A percentile compares a stretch with the other conserved stretches of the same genome.
phyloP scores from a whole-genome alignment of 1,140 invertebrate species.

The Nasonia longicornis region DNA sequence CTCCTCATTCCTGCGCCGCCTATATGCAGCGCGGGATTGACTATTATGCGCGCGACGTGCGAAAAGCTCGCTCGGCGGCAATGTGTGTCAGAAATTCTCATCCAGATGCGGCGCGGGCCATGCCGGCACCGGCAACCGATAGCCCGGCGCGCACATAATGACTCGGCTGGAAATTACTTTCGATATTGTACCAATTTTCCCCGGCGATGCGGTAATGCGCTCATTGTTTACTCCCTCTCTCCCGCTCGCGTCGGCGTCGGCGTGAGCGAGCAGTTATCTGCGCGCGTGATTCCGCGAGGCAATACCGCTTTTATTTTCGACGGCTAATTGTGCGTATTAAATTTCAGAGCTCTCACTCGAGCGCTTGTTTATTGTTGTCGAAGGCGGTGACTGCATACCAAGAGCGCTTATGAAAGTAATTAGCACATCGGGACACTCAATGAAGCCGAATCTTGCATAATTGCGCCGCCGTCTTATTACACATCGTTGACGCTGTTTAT shows the following conservation, averaged over 20 bases:
- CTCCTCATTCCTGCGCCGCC: slow-evolving; percentile 1
- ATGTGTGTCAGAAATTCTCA: background rate
- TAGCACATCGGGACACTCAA: background rate
- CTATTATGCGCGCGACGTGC: background rate
- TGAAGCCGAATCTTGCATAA: background rate
- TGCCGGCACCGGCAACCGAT: background rate
- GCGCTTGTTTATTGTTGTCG: background rate
- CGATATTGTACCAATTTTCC: slow-evolving; percentile 11
- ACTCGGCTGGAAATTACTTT: background rate
- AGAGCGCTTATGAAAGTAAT: background rate
- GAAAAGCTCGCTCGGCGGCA: background rate
- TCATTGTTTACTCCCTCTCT: background rate
- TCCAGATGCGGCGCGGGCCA: background rate
- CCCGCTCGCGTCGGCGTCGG: background rate
- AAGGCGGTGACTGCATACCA: background rate
- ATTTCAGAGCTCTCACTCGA: background rate
- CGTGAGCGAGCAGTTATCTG: background rate
- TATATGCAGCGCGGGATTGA: background rate
- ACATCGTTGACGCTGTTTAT: no score
- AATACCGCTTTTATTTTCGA: background rate
- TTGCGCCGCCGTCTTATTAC: background rate
- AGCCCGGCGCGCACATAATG: background rate
- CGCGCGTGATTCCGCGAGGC: background rate
- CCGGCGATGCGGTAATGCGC: background rate
- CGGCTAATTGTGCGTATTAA: slow-evolving; percentile 12